A percentile compares a stretch with the other conserved stretches of the same genome.
phyloP scores from a whole-genome alignment of 2,888 invertebrate genomes.

The Nomada fabriciana region DNA sequence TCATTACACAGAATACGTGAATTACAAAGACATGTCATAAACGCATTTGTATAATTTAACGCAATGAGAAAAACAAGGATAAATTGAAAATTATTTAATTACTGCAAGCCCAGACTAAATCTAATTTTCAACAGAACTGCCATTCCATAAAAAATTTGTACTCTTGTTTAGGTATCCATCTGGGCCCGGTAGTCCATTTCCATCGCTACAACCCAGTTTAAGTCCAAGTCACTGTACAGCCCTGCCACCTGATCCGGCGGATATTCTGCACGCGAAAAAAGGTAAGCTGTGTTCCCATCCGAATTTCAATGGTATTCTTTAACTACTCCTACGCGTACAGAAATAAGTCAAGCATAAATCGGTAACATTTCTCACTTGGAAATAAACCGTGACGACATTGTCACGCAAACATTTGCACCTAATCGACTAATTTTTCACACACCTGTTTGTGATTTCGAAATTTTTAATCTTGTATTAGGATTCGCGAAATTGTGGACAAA shows the following conservation, averaged over 20 bases:
- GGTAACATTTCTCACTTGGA: too few species aligned
- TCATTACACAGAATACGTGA: not conserved
- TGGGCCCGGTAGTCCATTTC: slow-evolving; percentile 86
- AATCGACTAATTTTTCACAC: too few species aligned
- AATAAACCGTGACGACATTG: too few species aligned
- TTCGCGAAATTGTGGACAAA: too few species aligned
- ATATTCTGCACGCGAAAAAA: slow-evolving; percentile 86
- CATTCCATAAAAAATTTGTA: not conserved
- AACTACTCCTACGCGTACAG: too few species aligned
- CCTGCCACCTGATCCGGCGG: slow-evolving; percentile 86
- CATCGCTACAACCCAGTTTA: slow-evolving; percentile 86
- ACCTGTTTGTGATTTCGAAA: too few species aligned
- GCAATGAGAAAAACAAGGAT: too few species aligned
- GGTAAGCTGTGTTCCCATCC: slow-evolving; percentile 82
- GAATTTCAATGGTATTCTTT: not conserved
- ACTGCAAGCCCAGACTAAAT: too few species aligned
- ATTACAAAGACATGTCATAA: not conserved
- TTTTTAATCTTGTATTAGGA: too few species aligned
- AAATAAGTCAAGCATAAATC: too few species aligned
- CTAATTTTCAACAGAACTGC: too few species aligned
- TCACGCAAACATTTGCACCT: too few species aligned
- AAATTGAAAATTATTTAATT: not conserved
- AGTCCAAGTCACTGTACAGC: slow-evolving; percentile 86
- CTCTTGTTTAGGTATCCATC: slow-evolving; percentile 85
- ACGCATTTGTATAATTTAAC: not conserved